Conservation (phyloP, 2,888 invertebrate species). For the Saturnia pavonia region DNA sequence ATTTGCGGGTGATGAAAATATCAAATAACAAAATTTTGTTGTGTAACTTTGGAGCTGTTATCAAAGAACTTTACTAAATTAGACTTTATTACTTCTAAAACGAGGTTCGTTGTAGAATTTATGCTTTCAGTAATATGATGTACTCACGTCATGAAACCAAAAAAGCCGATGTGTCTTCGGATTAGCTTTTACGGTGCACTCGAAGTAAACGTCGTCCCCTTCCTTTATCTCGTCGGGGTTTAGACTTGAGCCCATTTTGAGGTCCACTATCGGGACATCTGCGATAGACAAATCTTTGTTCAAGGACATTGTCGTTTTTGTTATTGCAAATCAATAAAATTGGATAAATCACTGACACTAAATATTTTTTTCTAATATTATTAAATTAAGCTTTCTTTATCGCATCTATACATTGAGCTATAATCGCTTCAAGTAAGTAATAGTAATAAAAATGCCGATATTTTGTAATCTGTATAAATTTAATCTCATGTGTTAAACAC, state of each 20-base stretch:
- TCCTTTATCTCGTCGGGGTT: conserved; percentile 94
- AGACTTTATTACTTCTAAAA: neutral
- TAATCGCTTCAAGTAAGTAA: neutral
- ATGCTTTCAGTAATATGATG: neutral
- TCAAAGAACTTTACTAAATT: neutral
- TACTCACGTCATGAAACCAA: conserved; percentile 89
- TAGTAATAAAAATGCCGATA: too few relatives aligned
- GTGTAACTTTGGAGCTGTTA: neutral
- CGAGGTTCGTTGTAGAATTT: neutral
- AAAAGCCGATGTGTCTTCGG: conserved; percentile 91
- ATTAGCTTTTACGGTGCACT: conserved; percentile 92
- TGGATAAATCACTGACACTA: neutral
- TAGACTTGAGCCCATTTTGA: conserved; percentile 92
- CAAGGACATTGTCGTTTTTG: neutral
- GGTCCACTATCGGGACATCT: conserved; percentile 91
- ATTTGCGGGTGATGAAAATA: neutral
- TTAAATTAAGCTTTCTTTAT: neutral
- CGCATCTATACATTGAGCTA: neutral
- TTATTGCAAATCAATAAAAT: neutral
- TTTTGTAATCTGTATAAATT: too few relatives aligned
- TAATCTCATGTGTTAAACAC: too few relatives aligned
- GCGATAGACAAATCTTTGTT: conserved; percentile 31
- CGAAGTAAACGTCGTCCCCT: conserved; percentile 94
- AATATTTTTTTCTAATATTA: neutral
- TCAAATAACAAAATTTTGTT: neutral